Percentiles rank a stretch among this genome's conserved stretches.
phyloP scores from a whole-genome alignment of 1,140 invertebrate species.

The Aphidius gifuensis region DNA sequence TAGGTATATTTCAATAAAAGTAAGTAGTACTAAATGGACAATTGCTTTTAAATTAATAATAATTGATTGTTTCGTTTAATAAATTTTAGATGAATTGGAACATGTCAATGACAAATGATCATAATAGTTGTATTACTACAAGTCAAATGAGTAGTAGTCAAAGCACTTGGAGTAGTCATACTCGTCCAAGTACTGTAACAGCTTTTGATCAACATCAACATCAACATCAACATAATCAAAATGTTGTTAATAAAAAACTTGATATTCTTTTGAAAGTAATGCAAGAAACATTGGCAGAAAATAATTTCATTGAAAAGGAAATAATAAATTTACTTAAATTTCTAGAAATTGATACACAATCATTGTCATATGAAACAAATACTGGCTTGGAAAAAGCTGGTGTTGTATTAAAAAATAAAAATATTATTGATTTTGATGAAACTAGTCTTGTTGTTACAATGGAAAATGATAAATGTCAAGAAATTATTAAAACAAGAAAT shows the following conservation, averaged over 20 bases:
- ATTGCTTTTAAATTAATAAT: too few species aligned
- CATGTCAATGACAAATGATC: too few species aligned
- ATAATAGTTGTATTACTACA: too few species aligned
- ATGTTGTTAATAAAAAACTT: constrained; percentile 19
- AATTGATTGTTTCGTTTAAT: too few species aligned
- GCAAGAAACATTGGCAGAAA: constrained; percentile 39
- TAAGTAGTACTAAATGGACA: too few species aligned
- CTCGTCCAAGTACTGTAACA: too few species aligned
- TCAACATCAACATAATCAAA: background rate
- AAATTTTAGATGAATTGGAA: too few species aligned
- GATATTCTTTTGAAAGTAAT: constrained; percentile 33
- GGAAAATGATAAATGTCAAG: constrained; percentile 34
- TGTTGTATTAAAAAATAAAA: constrained; percentile 35
- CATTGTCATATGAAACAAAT: constrained; percentile 35
- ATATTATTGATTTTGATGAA: constrained; percentile 34
- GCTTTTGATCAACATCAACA: too few species aligned
- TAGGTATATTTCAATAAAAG: too few species aligned
- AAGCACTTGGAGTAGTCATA: too few species aligned
- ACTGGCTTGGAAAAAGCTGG: constrained; percentile 35
- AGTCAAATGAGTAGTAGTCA: too few species aligned
- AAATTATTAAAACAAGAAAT: constrained; percentile 33
- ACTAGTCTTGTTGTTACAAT: constrained; percentile 29
- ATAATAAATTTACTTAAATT: constrained; percentile 30
- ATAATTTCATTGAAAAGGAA: constrained; percentile 34
- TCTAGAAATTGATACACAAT: constrained; percentile 33